phyloP scores from a whole-genome alignment of 2,113 vertebrate genomes.

The Cyphomyrus plagiostoma region DNA sequence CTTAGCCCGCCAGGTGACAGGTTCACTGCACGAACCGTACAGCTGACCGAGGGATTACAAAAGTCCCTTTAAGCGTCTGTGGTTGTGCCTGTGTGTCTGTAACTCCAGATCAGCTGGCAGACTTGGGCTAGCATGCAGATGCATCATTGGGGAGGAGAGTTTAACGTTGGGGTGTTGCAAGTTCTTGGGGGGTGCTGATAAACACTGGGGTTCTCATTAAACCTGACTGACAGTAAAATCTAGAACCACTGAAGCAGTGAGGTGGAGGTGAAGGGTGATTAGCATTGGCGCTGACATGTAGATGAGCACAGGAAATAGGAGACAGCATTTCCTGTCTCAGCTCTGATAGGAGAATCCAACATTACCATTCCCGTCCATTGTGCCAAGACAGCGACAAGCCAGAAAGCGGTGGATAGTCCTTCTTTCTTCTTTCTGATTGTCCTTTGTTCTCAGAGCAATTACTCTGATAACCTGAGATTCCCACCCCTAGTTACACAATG shows the following conservation, averaged over 20 bases:
- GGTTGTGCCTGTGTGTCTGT: background rate
- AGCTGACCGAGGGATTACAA: background rate
- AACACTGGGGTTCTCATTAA: background rate
- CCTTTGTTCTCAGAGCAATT: background rate
- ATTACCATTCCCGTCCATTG: too few species aligned
- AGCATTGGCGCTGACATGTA: background rate
- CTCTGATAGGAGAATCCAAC: background rate
- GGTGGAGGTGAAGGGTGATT: background rate
- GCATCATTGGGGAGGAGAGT: background rate
- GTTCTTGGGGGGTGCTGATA: background rate
- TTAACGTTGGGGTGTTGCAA: background rate
- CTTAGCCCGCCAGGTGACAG: background rate
- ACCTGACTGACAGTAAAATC: slow-evolving; percentile 21
- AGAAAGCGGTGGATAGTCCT: background rate
- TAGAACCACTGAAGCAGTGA: slow-evolving; percentile 10
- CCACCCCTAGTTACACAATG: background rate
- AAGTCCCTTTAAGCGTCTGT: background rate
- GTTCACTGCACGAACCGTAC: background rate
- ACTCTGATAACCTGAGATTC: slow-evolving; percentile 2
- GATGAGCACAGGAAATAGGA: background rate
- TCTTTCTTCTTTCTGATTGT: background rate
- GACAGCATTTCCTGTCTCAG: background rate
- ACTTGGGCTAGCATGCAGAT: background rate
- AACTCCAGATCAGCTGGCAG: background rate
- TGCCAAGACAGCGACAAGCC: background rate